phyloP scores from a whole-genome alignment of 2,888 invertebrate species.

The Chymomyza fuscimana region DNA sequence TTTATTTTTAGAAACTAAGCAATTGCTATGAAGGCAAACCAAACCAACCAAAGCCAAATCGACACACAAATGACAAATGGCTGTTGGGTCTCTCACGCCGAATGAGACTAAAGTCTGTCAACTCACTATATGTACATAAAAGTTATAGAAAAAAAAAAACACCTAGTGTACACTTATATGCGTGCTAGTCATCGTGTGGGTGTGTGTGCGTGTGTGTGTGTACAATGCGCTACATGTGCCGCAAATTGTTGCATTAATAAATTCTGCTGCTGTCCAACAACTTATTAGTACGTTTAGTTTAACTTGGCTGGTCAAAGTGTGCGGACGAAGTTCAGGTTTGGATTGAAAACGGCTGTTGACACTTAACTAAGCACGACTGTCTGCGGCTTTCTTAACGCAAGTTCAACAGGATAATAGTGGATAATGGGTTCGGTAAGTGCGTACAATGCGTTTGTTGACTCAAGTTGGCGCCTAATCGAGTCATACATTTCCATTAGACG shows the following conservation, averaged over 20 bases:
- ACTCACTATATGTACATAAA: neutral
- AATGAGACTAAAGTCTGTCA: neutral
- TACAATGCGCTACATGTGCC: neutral
- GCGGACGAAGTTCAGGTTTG: slow-evolving; percentile 34
- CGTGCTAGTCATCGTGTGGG: neutral
- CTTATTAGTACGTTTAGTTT: slow-evolving; percentile 45
- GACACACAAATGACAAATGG: neutral
- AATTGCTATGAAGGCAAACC: neutral
- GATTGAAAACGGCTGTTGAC: neutral
- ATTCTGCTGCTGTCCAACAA: neutral
- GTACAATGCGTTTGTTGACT: neutral
- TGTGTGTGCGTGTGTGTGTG: neutral
- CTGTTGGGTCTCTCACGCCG: neutral
- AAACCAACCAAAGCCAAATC: neutral
- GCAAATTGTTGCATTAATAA: slow-evolving; percentile 5
- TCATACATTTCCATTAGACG: neutral
- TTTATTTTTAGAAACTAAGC: slow-evolving; percentile 1
- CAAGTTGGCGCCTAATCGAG: neutral
- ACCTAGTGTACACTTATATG: neutral
- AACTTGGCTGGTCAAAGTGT: slow-evolving; percentile 43
- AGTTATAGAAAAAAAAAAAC: neutral
- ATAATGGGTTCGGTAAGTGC: slow-evolving; percentile 7
- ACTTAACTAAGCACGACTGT: neutral
- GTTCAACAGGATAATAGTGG: neutral
- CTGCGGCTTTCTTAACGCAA: neutral